A percentile compares a stretch with the other conserved stretches of the same genome.
Evolutionary conservation across 2,113 vertebrate genomes (phyloP).

Genomic region (Muntiacus reevesi): DNA sequence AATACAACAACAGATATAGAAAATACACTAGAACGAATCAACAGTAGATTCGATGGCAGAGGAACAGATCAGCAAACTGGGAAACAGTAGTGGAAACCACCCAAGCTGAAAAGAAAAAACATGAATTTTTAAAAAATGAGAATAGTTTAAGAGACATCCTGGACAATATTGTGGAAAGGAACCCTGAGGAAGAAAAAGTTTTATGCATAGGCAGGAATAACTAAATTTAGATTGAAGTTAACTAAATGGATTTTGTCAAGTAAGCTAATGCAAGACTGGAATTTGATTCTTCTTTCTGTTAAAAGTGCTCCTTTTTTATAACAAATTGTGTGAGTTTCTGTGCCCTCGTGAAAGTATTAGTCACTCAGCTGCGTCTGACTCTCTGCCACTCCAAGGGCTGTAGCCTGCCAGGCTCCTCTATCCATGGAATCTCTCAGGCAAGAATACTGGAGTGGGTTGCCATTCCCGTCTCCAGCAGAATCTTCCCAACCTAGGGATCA

Average conservation of each 20-base stretch:
- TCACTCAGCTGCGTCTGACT: neutral
- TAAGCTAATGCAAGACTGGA: neutral
- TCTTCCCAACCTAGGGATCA: neutral
- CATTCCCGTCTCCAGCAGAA: neutral
- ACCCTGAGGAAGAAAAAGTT: neutral
- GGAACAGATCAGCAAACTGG: neutral
- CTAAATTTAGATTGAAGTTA: neutral
- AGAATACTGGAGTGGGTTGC: neutral
- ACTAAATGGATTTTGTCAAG: neutral
- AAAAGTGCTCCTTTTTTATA: neutral
- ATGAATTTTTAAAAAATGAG: neutral
- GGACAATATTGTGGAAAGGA: neutral
- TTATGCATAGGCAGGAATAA: neutral
- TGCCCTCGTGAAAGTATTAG: neutral
- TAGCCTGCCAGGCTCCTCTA: neutral
- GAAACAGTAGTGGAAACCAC: neutral
- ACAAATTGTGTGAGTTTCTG: neutral
- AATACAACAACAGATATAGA: neutral
- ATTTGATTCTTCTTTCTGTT: neutral
- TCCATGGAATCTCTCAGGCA: neutral
- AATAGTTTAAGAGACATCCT: neutral
- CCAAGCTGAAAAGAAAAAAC: neutral
- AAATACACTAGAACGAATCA: neutral
- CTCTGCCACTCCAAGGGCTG: neutral
- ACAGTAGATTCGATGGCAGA: neutral